Evolutionary conservation across 2,113 vertebrate species (phyloP).

Genomic region (Rhinogobius similis): DNA sequence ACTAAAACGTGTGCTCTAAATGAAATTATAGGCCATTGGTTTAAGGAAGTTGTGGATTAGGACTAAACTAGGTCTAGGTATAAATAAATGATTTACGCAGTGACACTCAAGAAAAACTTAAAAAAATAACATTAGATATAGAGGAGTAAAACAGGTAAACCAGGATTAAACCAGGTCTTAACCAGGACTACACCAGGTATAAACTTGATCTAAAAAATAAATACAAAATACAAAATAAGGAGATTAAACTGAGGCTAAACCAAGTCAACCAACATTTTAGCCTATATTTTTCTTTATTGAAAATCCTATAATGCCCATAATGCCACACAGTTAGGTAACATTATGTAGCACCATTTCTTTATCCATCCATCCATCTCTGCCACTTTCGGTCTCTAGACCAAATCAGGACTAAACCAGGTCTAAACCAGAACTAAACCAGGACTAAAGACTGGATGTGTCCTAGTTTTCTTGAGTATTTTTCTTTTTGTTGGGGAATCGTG

Average conservation of each 20-base stretch:
- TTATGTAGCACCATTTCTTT: background rate
- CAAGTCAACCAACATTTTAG: too few relatives aligned
- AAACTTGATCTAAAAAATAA: background rate
- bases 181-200: background rate
- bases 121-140: background rate
- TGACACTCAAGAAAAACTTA: background rate
- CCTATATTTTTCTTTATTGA: too few relatives aligned
- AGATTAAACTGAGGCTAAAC: too few relatives aligned
- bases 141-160: background rate
- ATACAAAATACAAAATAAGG: too few relatives aligned
- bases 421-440: background rate
- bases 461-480: background rate
- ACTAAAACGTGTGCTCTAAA: too few relatives aligned
- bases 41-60: background rate
- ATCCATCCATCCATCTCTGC: background rate
- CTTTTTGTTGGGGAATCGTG: background rate
- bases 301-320: background rate
- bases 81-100: background rate
- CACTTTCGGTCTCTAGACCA: background rate
- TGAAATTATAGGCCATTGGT: too few relatives aligned
- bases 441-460: background rate
- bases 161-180: background rate
- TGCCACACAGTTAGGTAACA: slow-evolving; percentile 1
- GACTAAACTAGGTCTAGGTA: background rate
- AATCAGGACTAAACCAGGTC: background rate